Percentiles rank a stretch among this genome's conserved stretches.
These are phyloP conservation scores for Netelia fuscicornis DNA, from an alignment of 2,888 invertebrate species.

Conservation along the genomic window DNA sequence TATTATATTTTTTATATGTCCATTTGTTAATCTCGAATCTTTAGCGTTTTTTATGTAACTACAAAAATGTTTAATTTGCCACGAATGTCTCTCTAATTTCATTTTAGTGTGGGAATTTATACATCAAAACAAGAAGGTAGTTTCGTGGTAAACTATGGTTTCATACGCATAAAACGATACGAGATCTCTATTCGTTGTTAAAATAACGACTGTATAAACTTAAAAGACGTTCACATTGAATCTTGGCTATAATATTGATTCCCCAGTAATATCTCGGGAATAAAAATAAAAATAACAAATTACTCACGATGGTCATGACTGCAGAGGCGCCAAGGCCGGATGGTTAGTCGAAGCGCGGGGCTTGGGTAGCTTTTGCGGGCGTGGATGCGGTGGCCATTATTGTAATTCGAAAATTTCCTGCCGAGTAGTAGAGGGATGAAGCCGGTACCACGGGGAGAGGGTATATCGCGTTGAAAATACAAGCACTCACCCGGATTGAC, in stretches of 20 bases:
- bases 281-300: constrained; percentile 25
- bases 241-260: constrained; percentile 36
- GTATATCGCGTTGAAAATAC: constrained; percentile 48
- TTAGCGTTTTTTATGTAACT: neutral
- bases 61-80: neutral
- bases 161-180: neutral
- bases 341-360: constrained; percentile 72
- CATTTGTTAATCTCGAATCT: too few species aligned
- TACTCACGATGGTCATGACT: constrained; percentile 36
- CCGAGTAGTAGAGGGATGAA: constrained; percentile 72
- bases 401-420: constrained; percentile 81
- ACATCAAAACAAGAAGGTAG: too few species aligned
- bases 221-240: neutral
- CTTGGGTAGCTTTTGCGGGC: constrained; percentile 63
- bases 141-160: too few species aligned
- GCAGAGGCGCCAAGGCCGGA: constrained; percentile 73
- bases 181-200: neutral
- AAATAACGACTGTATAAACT: neutral
- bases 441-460: constrained; percentile 58
- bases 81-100: neutral
- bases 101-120: neutral
- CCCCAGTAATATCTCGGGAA: constrained; percentile 17
- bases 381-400: constrained; percentile 78
- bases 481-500: constrained; percentile 69
- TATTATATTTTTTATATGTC: too few species aligned